These are phyloP conservation scores for Calonectris borealis DNA, from an alignment of 2,113 vertebrate species.

Conservation along the genomic window DNA sequence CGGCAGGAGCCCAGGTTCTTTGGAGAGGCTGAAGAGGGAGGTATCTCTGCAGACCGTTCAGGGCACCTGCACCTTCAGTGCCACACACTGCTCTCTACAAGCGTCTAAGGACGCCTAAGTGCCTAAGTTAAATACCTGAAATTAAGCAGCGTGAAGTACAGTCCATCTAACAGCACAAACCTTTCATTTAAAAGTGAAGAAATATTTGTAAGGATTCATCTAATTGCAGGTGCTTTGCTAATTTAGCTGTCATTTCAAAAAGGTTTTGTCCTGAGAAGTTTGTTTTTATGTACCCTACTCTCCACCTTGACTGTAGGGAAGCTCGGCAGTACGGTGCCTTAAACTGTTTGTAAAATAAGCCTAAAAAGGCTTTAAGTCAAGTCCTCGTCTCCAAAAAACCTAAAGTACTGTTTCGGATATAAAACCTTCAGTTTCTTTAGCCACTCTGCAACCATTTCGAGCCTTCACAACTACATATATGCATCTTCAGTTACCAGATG, in stretches of 20 bases:
- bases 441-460: not conserved
- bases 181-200: not conserved
- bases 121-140: not conserved
- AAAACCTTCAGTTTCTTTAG: not conserved
- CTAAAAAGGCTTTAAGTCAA: not conserved
- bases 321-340: not conserved
- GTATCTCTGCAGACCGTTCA: not conserved
- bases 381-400: not conserved
- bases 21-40: not conserved
- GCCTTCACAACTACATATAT: not conserved
- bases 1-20: not conserved
- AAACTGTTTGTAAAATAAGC: not conserved
- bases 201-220: not conserved
- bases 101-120: not conserved
- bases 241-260: not conserved
- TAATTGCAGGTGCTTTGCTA: not conserved
- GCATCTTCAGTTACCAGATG: not conserved
- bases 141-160: not conserved
- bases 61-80: not conserved
- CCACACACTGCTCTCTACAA: not conserved
- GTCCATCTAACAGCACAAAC: not conserved
- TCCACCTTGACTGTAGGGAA: not conserved
- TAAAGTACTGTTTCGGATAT: not conserved
- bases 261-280: not conserved
- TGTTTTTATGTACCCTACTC: not conserved